phyloP scores from a whole-genome alignment of 2,888 invertebrate species.

The Diarsia rubi region DNA sequence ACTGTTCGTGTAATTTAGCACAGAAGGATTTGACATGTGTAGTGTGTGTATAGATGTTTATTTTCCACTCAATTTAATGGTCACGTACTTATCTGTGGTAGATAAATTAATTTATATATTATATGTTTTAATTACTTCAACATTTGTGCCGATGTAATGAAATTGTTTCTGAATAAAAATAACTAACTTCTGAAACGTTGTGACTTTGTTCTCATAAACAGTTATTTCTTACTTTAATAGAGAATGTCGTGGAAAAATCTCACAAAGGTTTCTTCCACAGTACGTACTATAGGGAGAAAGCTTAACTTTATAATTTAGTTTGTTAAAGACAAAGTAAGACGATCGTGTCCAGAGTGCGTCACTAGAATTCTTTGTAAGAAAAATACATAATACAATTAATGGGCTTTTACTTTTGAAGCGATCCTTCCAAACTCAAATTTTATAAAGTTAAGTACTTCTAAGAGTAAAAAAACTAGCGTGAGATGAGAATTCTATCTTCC shows the following conservation, averaged over 20 bases:
- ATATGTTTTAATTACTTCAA: conserved; percentile 62
- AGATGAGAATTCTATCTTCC: neutral
- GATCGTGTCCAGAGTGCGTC: conserved; percentile 25
- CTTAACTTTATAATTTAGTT: conserved; percentile 51
- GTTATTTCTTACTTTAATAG: conserved; percentile 2
- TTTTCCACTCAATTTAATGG: conserved; percentile 66
- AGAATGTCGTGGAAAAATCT: conserved; percentile 16
- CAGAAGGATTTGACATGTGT: conserved; percentile 83
- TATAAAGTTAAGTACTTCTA: conserved; percentile 6
- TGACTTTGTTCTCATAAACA: conserved; percentile 28
- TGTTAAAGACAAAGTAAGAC: conserved; percentile 46
- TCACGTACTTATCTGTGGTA: conserved; percentile 54
- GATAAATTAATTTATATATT: conserved; percentile 54
- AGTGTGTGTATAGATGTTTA: conserved; percentile 71
- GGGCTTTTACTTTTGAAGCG: conserved; percentile 13
- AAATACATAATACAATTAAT: conserved; percentile 38
- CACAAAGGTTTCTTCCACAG: conserved; percentile 22
- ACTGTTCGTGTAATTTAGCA: conserved; percentile 73
- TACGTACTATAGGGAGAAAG: conserved; percentile 1
- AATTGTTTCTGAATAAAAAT: conserved; percentile 69
- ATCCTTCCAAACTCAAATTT: conserved; percentile 9
- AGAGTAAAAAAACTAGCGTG: neutral
- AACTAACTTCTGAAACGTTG: conserved; percentile 59
- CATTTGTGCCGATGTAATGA: conserved; percentile 67
- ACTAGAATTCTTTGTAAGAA: conserved; percentile 36